A percentile compares a stretch with the other conserved stretches of the same genome.
Evolutionary conservation across 2,113 vertebrate species (phyloP).

Genomic region (Rousettus leschenaultii): DNA sequence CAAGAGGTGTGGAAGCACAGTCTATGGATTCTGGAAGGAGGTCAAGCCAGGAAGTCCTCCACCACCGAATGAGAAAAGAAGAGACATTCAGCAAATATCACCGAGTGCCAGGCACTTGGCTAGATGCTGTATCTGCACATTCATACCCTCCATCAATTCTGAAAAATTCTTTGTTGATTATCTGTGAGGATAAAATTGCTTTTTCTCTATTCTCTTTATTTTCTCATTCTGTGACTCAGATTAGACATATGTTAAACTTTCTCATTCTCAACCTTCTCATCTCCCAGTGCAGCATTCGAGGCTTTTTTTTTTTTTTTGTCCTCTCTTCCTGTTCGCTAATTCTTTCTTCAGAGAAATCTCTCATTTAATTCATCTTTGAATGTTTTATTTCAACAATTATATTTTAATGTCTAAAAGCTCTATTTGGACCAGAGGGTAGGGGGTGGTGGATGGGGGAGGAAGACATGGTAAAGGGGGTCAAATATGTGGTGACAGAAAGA

Average conservation of each 20-base stretch:
- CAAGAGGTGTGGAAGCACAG: background rate
- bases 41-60: background rate
- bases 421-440: background rate
- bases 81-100: background rate
- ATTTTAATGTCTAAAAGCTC: conserved; percentile 26
- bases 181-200: background rate
- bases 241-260: background rate
- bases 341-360: conserved; percentile 8
- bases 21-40: background rate
- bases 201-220: background rate
- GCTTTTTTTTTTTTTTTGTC: background rate
- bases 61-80: background rate
- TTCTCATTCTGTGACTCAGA: background rate
- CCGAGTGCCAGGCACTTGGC: background rate
- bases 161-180: background rate
- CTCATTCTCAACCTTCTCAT: background rate
- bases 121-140: background rate
- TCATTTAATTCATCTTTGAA: background rate
- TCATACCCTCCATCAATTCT: background rate
- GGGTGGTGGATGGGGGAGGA: no score
- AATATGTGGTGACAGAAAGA: no score
- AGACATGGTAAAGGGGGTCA: no score
- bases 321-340: background rate
- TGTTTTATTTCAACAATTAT: conserved; percentile 5
- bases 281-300: background rate